Base-by-base conservation (phyloP, 2,797 vertebrate genomes). In the Hephaestus fuliginosus region DNA sequence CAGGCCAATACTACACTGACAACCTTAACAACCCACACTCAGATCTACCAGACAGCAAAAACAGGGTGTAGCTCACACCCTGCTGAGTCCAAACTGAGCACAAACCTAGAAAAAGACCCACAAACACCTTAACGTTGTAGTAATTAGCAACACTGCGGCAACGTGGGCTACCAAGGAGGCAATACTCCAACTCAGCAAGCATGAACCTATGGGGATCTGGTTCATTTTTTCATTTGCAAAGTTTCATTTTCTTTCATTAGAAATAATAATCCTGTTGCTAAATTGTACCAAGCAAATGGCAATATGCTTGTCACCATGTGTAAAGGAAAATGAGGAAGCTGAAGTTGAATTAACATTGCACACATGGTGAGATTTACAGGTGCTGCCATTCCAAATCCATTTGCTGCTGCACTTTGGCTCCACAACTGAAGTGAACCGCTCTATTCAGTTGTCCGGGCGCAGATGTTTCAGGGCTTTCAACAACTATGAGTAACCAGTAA, bases 341-440 rank as follows among this genome's bases (percentile, higher is more conserved):
- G n/a, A 22, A 48, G 8, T n/a, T 55, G 20, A 77, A 68, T 5
- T 20, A 17, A 9, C 65, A 46, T n/a, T 1, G 8, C 52, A 46
- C 44, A 57, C n/a, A 22, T 2, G 44, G 14, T 39, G 28, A 30
- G 18, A 67, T 49, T 20, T 53, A 13, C 62, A 74, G 53, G 33
- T 77, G 65, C 49, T 51, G 70, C 58, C 11, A 25, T 69, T 76
- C 5, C 46, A 82, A 61, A 70, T 74, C 74, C 68, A 81, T 78
- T 70, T 81, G 61, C 64, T 69, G 18, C n/a, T 49, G 48, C 53
- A 62, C 58, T 64, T 41, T 30, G 61, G 49, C 75, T 36, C 22
- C 20, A 36, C 30, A 36, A n/a, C 14, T 0, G 5, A 65, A 30
- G 10, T 10, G 17, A 51, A 55, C 28, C n/a, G 20, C n/a, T 44